Percentiles rank a stretch among this genome's conserved stretches.
Conservation (phyloP, 2,797 vertebrate genomes). For the Anguilla obscura region DNA sequence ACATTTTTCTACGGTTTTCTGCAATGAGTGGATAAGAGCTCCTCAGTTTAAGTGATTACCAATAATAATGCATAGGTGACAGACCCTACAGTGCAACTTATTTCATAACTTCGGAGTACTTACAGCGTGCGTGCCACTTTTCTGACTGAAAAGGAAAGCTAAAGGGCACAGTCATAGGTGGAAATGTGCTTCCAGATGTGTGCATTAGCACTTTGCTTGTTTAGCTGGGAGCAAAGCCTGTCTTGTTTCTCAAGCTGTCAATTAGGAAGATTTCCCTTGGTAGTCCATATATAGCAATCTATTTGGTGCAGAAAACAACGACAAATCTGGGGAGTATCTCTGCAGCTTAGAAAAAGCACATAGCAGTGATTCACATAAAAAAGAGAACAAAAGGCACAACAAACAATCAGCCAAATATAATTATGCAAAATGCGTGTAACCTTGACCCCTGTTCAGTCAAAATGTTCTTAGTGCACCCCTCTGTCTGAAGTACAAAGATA, state of each 20-base stretch:
- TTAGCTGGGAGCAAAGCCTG: constrained; percentile 8
- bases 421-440: background rate
- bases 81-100: background rate
- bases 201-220: constrained; percentile 17
- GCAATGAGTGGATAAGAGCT: background rate
- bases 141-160: background rate
- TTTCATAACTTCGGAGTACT: background rate
- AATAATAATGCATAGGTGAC: constrained; percentile 3
- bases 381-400: background rate
- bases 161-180: background rate
- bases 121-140: background rate
- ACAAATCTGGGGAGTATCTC: background rate
- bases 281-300: background rate
- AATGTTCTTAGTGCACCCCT: background rate
- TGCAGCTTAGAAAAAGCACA: background rate
- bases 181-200: background rate
- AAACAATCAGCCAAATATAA: background rate
- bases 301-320: background rate
- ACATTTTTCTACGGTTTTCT: constrained; percentile 12
- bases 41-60: background rate
- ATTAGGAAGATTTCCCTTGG: constrained; percentile 19
- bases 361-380: background rate
- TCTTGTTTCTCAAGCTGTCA: constrained; percentile 25
- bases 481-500: background rate
- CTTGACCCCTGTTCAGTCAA: background rate